Percentiles rank a stretch among this genome's conserved stretches.
Evolutionary conservation across 2,888 invertebrate genomes (phyloP).

Genomic region (Crioceris asparagi): DNA sequence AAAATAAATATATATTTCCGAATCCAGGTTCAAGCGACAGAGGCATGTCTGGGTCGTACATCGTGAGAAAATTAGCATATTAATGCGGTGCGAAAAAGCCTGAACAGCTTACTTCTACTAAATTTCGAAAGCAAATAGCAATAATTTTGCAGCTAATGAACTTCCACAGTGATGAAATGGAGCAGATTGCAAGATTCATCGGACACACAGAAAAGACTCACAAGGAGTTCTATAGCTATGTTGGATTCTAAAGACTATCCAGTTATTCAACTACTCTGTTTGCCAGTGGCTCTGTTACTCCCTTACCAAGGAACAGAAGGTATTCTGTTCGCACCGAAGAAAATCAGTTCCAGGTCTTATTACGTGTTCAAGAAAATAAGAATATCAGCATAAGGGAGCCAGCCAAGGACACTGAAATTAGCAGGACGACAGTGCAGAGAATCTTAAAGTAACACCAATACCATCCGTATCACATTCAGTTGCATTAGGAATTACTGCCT

Average conservation of each 20-base stretch:
- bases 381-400: no score
- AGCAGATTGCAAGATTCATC: conserved; percentile 17
- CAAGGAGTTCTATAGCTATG: conserved; percentile 12
- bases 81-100: conserved; percentile 18
- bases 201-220: conserved; percentile 14
- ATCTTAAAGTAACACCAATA: no score
- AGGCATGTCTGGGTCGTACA: conserved; percentile 13
- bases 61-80: conserved; percentile 12
- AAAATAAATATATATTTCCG: conserved; percentile 18
- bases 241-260: no score
- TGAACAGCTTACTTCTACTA: conserved; percentile 12
- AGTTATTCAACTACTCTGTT: no score
- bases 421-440: conserved; percentile 4
- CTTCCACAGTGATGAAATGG: conserved; percentile 14
- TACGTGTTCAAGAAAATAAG: no score
- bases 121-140: conserved; percentile 16
- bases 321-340: no score
- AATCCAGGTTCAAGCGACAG: conserved; percentile 19
- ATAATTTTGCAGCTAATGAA: conserved; percentile 15
- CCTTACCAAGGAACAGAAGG: no score
- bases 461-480: no score
- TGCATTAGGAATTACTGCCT: no score
- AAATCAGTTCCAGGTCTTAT: no score
- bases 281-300: no score
- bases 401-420: background rate